phyloP scores from a whole-genome alignment of 2,888 invertebrate species.

The Entomobrya proxima region DNA sequence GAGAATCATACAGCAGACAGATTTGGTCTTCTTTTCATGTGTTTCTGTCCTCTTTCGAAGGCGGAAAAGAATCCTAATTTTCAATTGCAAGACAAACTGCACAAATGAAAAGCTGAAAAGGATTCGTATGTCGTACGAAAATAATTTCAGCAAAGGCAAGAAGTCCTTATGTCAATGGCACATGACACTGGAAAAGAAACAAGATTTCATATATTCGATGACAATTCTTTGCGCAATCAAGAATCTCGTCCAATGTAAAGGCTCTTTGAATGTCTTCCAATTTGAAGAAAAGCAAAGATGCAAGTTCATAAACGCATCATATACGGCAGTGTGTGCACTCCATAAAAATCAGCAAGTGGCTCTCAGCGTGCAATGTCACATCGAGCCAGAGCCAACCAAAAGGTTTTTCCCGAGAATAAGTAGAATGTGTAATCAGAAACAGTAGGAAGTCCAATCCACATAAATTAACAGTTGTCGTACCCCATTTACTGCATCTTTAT shows the following conservation, averaged over 20 bases:
- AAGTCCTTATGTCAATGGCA: neutral
- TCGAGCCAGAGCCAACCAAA: neutral
- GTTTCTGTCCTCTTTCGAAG: neutral
- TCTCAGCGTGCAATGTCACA: constrained; percentile 11
- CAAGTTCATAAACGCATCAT: neutral
- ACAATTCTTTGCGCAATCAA: neutral
- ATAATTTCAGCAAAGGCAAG: neutral
- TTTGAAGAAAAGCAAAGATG: neutral
- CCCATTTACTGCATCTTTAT: neutral
- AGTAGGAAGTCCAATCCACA: constrained; percentile 59
- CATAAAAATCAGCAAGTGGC: constrained; percentile 58
- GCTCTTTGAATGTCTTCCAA: neutral
- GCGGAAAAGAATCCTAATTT: constrained; percentile 22
- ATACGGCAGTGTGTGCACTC: constrained; percentile 1
- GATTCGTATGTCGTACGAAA: neutral
- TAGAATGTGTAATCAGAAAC: constrained; percentile 61
- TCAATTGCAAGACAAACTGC: constrained; percentile 22
- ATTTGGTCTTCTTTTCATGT: neutral
- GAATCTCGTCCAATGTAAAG: neutral
- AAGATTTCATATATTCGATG: neutral
- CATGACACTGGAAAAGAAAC: neutral
- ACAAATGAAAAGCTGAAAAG: neutral
- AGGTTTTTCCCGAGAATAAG: neutral
- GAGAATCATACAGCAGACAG: neutral
- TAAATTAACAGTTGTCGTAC: constrained; percentile 55